phyloP scores from a whole-genome alignment of 1,140 invertebrate genomes.

The Diabrotica virgifera region DNA sequence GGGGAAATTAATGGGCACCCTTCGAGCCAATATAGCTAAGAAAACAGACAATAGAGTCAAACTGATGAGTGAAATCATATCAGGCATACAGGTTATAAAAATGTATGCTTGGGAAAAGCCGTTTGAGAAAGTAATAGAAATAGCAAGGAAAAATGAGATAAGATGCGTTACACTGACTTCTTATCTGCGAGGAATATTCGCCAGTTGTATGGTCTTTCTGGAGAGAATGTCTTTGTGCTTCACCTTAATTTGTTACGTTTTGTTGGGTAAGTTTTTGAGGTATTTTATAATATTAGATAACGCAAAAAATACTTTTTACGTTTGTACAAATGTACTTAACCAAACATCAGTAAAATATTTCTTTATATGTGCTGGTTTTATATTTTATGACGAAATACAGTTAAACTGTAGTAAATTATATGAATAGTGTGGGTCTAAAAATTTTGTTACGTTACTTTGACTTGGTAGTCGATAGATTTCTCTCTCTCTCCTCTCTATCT shows the following conservation, averaged over 20 bases:
- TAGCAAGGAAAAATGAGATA: slow-evolving; percentile 61
- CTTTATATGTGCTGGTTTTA: too few species aligned
- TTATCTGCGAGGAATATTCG: slow-evolving; percentile 68
- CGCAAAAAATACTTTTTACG: too few species aligned
- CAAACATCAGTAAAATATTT: too few species aligned
- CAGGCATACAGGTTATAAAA: slow-evolving; percentile 73
- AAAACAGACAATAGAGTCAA: slow-evolving; percentile 71
- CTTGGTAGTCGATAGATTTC: too few species aligned
- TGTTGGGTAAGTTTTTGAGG: slow-evolving; percentile 48
- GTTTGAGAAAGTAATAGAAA: slow-evolving; percentile 57
- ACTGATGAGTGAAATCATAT: slow-evolving; percentile 77
- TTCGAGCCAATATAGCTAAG: slow-evolving; percentile 57
- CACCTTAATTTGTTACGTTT: slow-evolving; percentile 66
- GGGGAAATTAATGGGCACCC: slow-evolving; percentile 52
- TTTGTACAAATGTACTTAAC: too few species aligned
- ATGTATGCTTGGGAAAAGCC: slow-evolving; percentile 79
- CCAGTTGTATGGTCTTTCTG: slow-evolving; percentile 67
- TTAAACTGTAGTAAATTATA: too few species aligned
- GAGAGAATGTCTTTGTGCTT: slow-evolving; percentile 72
- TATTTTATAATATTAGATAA: too few species aligned
- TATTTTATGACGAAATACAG: too few species aligned
- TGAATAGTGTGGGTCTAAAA: too few species aligned
- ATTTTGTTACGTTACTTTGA: too few species aligned
- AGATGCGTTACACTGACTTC: slow-evolving; percentile 65
- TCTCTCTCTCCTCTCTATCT: too few species aligned